These are phyloP conservation scores for Ispidina lecontei DNA, from an alignment of 2,797 vertebrate species.

Conservation along the genomic window DNA sequence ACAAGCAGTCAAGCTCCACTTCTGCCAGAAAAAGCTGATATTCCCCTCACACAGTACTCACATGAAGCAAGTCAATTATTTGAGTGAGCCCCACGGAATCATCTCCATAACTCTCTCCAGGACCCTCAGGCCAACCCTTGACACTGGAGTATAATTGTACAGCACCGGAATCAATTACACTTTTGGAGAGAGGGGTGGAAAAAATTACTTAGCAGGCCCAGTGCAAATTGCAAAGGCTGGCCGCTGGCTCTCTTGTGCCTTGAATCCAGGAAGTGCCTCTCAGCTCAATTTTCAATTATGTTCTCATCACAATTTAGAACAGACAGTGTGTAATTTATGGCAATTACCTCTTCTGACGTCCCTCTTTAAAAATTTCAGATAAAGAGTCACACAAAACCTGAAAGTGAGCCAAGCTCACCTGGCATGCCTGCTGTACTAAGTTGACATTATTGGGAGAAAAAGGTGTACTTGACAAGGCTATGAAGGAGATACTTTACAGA, in stretches of 20 bases:
- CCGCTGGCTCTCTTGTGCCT: neutral
- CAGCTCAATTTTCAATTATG: constrained; percentile 67
- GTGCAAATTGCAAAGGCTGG: neutral
- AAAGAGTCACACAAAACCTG: constrained; percentile 66
- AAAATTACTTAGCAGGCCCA: constrained; percentile 21
- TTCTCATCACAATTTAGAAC: constrained; percentile 68
- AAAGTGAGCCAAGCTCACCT: constrained; percentile 72
- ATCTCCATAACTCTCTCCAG: constrained; percentile 51
- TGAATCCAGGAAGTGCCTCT: constrained; percentile 37
- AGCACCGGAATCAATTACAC: constrained; percentile 42
- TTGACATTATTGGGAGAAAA: constrained; percentile 53
- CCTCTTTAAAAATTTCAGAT: constrained; percentile 67
- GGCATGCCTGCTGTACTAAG: constrained; percentile 47
- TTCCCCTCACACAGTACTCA: constrained; percentile 10
- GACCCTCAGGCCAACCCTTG: constrained; percentile 57
- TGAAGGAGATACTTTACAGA: constrained; percentile 61
- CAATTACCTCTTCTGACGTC: constrained; percentile 67
- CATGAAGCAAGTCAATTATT: constrained; percentile 60
- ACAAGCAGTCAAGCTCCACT: constrained; percentile 61
- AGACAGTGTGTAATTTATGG: constrained; percentile 72
- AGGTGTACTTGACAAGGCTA: constrained; percentile 34
- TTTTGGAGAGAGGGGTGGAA: constrained; percentile 39
- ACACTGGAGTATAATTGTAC: neutral
- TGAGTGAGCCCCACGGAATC: constrained; percentile 23
- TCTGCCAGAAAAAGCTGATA: constrained; percentile 17